Base-by-base conservation (phyloP, 2,113 vertebrate species). In the Polyodon spathula region DNA sequence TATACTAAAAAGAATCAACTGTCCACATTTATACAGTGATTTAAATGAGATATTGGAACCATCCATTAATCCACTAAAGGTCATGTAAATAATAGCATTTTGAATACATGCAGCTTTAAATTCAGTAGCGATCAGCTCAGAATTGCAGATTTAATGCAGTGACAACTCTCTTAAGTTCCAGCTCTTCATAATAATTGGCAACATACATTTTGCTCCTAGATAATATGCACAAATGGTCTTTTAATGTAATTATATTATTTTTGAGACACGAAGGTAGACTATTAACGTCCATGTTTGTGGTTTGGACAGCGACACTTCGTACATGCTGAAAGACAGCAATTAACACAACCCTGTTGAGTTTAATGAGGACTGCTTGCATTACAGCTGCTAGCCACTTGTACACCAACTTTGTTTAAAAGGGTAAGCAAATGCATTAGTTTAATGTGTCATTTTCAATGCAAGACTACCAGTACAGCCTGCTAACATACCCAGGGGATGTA, bases 291-390 rank as follows among this genome's bases (percentile, higher is more conserved):
- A 55, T 6, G 53, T n/a, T 16, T 9, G n/a, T 8, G 4, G 15
- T n/a, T 16, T 11, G 53, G 53, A 55, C 53, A 55, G 6, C 4
- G 27, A 16, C 53, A 55, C 53, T 55, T 55, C 53, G 27, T 11
- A 55, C 53, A 55, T 55, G 53, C 53, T 55, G 27, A 55, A 55
- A 55, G 53, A 55, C 53, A 16, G 53, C 37, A 55, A 55, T 55
- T 55, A 55, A 55, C 37, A 55, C 53, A n/a, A 55, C 15, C 53
- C 53, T 55, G 27, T 55, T 55, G n/a, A 55, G n/a, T 55, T 55
- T 55, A 55, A 55, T 55, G 53, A 55, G 53, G 53, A 55, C 53
- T 55, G 53, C 27, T 55, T 55, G 53, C 53, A 55, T 55, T 55
- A 55, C 17, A 16, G 53, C 53, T 16, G 53, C 53, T 55, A 17